A percentile compares a stretch with the other conserved stretches of the same genome.
These are phyloP conservation scores for Passer montanus DNA, from an alignment of 2,113 vertebrate species.

Conservation along the genomic window DNA sequence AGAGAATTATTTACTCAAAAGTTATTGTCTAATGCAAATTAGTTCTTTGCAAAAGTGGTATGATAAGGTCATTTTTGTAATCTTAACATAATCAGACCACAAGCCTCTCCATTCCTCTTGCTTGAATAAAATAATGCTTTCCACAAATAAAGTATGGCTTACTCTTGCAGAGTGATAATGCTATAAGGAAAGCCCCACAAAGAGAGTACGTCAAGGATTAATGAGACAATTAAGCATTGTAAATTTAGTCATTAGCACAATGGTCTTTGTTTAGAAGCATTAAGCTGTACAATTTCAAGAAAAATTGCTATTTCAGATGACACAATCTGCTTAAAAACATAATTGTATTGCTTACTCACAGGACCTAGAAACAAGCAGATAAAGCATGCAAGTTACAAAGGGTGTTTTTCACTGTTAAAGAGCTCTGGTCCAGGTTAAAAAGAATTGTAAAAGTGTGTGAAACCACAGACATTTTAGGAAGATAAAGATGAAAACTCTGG, in stretches of 20 bases:
- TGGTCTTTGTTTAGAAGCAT: conserved; percentile 6
- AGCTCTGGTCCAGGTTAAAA: not conserved
- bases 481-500: not conserved
- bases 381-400: not conserved
- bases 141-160: conserved; percentile 12
- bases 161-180: not conserved
- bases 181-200: not conserved
- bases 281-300: not conserved
- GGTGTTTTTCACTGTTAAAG: not conserved
- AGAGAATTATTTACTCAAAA: conserved; percentile 1
- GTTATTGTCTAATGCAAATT: conserved; percentile 50
- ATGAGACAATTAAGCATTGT: not conserved
- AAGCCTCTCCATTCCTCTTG: not conserved
- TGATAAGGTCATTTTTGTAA: conserved; percentile 4
- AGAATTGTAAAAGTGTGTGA: not conserved
- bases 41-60: not conserved
- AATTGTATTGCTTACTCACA: not conserved
- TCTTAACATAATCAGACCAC: conserved; percentile 12
- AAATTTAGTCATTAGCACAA: not conserved
- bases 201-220: not conserved
- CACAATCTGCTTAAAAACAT: not conserved
- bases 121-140: conserved; percentile 19
- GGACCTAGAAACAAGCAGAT: not conserved
- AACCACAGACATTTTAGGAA: not conserved
- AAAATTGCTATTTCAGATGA: not conserved